phyloP scores from a whole-genome alignment of 1,140 invertebrate species.

The Mesaphorura yosii region DNA sequence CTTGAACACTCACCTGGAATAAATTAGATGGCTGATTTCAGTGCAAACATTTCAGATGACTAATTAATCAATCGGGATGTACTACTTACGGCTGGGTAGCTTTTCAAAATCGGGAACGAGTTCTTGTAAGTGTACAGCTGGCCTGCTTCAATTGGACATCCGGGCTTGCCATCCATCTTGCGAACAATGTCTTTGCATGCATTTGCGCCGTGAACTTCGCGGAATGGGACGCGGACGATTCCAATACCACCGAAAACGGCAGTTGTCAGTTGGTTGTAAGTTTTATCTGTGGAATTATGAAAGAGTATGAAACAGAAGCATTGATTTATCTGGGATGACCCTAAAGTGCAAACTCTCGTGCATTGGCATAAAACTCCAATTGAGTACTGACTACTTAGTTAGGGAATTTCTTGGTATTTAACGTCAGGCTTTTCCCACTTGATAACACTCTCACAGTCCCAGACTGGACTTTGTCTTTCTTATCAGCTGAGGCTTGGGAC shows the following conservation, averaged over 20 bases:
- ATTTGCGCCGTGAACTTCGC: constrained; percentile 29
- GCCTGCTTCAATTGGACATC: constrained; percentile 25
- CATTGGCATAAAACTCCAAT: not conserved
- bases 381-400: too few relatives aligned
- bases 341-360: not conserved
- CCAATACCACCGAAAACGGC: constrained; percentile 30
- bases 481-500: too few relatives aligned
- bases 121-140: constrained; percentile 31
- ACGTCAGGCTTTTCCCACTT: too few relatives aligned
- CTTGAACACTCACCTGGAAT: constrained; percentile 26
- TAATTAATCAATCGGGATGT: not conserved
- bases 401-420: too few relatives aligned
- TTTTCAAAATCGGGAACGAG: constrained; percentile 31
- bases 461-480: too few relatives aligned
- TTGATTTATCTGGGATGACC: not conserved
- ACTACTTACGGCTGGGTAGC: constrained; percentile 31
- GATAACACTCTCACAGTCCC: too few relatives aligned
- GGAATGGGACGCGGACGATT: constrained; percentile 29
- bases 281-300: constrained; percentile 16
- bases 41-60: constrained; percentile 7
- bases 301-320: not conserved
- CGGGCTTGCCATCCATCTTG: constrained; percentile 15
- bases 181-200: constrained; percentile 29
- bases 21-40: too few relatives aligned
- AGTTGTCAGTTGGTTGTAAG: constrained; percentile 27